These are phyloP conservation scores for Morpho deidamia DNA, from an alignment of 2,888 invertebrate species.

Conservation along the genomic window DNA sequence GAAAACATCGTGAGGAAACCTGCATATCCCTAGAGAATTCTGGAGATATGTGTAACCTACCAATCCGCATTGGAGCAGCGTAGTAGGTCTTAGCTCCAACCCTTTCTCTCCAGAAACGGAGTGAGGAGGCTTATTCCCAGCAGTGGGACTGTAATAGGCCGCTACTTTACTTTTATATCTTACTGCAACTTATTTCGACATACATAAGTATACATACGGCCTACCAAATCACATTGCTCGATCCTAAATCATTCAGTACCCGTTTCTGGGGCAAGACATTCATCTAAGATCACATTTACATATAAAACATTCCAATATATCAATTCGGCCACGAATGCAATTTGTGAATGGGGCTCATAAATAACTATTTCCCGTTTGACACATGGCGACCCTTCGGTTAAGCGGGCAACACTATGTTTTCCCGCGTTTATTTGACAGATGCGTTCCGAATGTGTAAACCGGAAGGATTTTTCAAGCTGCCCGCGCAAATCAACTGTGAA, in stretches of 20 bases:
- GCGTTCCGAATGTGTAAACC: conserved; percentile 61
- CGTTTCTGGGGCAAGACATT: conserved; percentile 66
- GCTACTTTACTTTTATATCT: too few species aligned
- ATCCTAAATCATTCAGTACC: conserved; percentile 59
- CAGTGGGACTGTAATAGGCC: too few species aligned
- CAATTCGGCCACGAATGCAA: conserved; percentile 75
- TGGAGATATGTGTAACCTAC: too few species aligned
- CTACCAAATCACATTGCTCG: conserved; percentile 20
- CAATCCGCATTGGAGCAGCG: too few species aligned
- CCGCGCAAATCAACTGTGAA: conserved; percentile 73
- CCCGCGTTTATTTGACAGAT: conserved; percentile 72
- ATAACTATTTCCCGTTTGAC: conserved; percentile 76
- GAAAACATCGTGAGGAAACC: too few species aligned
- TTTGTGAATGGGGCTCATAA: conserved; percentile 74
- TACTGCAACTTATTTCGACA: too few species aligned
- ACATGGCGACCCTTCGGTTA: conserved; percentile 62
- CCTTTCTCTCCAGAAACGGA: too few species aligned
- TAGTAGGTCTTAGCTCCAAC: too few species aligned
- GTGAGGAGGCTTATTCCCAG: too few species aligned
- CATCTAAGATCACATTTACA: conserved; percentile 69
- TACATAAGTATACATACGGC: not conserved
- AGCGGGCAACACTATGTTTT: conserved; percentile 46
- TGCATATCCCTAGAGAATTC: too few species aligned
- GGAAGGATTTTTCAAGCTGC: conserved; percentile 61
- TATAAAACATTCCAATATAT: conserved; percentile 76